Percentiles rank a stretch among this genome's conserved stretches.
These are phyloP conservation scores for Axis porcinus DNA, from an alignment of 2,113 vertebrate species.

Conservation along the genomic window DNA sequence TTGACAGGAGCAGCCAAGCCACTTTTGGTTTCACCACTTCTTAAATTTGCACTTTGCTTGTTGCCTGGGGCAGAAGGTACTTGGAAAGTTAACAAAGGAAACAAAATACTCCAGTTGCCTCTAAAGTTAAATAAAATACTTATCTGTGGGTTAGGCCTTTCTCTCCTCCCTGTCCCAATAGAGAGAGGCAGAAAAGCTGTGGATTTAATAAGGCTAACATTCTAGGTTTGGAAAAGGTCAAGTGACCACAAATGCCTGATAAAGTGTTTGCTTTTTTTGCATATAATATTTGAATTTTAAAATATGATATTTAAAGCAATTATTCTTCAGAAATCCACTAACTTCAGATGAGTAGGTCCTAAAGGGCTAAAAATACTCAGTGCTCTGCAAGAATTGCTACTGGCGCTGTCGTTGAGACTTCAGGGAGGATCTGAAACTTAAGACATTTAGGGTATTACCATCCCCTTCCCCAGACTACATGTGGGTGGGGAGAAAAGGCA, in stretches of 20 bases:
- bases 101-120: conserved; percentile 54
- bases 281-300: conserved; percentile 63
- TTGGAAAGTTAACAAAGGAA: conserved; percentile 67
- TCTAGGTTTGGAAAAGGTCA: conserved; percentile 67
- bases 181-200: conserved; percentile 52
- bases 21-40: conserved; percentile 39
- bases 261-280: conserved; percentile 62
- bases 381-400: neutral
- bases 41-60: conserved; percentile 30
- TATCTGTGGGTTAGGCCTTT: conserved; percentile 34
- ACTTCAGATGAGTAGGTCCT: conserved; percentile 44
- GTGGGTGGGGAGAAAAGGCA: neutral
- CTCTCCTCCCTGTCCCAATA: conserved; percentile 17
- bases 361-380: neutral
- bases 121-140: conserved; percentile 64
- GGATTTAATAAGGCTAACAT: conserved; percentile 62
- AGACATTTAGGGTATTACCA: neutral
- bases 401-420: neutral
- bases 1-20: conserved; percentile 37
- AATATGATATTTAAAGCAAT: conserved; percentile 67
- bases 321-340: conserved; percentile 55
- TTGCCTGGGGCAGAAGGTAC: conserved; percentile 54
- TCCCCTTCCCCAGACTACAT: neutral
- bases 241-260: conserved; percentile 64
- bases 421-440: neutral